Evolutionary conservation across 2,797 vertebrate species (phyloP).

Genomic region (Cirrhinus mrigala): DNA sequence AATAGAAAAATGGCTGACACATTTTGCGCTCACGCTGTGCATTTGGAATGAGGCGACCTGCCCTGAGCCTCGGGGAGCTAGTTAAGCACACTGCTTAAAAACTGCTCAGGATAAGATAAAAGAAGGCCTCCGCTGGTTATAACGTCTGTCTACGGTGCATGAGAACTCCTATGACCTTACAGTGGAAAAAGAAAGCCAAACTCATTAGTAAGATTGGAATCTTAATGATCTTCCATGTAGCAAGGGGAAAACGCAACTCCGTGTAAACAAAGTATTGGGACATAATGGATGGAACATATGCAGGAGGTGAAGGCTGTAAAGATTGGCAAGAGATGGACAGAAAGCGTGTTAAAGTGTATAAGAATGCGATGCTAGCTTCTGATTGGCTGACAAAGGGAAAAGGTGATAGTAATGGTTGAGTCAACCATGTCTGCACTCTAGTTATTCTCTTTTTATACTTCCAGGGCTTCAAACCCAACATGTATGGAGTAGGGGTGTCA

Average conservation of each 20-base stretch:
- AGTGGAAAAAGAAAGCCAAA: conserved; percentile 57
- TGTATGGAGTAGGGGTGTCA: not conserved
- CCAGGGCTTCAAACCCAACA: not conserved
- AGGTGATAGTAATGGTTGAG: not conserved
- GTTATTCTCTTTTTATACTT: not conserved
- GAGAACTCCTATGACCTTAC: conserved; percentile 39
- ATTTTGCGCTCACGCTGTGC: conserved; percentile 13
- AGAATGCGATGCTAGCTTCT: not conserved
- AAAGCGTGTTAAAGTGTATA: conserved; percentile 10
- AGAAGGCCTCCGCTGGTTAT: conserved; percentile 44
- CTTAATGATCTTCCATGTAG: conserved; percentile 57
- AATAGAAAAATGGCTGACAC: conserved; percentile 37
- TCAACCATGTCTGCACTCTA: not conserved
- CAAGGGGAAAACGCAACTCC: conserved; percentile 49
- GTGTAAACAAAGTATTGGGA: conserved; percentile 56
- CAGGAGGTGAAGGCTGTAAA: conserved; percentile 43
- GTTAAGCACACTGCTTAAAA: conserved; percentile 36
- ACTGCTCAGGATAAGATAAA: conserved; percentile 32
- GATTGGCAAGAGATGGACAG: not conserved
- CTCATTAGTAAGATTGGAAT: conserved; percentile 63
- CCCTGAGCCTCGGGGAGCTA: conserved; percentile 35
- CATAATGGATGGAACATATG: conserved; percentile 65
- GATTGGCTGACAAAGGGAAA: conserved; percentile 30
- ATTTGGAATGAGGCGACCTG: conserved; percentile 16
- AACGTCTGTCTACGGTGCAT: conserved; percentile 41